Conservation (phyloP, 2,113 vertebrate species). For the Corythornis cristatus region DNA sequence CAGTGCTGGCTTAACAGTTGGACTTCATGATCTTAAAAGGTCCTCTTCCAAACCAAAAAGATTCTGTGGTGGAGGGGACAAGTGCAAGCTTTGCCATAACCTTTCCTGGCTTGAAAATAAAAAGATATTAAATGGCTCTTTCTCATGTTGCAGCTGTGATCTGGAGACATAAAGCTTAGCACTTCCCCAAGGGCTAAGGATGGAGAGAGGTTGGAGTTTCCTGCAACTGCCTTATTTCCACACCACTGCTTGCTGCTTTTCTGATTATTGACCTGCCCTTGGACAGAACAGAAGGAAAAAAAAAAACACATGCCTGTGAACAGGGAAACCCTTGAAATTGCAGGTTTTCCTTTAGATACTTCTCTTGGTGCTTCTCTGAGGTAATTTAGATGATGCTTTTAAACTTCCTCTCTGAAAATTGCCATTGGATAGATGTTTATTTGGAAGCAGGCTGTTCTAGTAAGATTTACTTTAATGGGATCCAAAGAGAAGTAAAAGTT, state of each 20-base stretch:
- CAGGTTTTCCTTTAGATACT: background rate
- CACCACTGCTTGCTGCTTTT: background rate
- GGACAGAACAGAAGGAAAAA: background rate
- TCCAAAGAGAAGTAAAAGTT: background rate
- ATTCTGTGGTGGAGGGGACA: background rate
- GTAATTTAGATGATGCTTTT: background rate
- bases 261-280: background rate
- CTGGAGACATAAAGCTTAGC: background rate
- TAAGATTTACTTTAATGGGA: background rate
- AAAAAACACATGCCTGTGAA: background rate
- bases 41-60: too few relatives aligned
- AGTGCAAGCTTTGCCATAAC: background rate
- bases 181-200: background rate
- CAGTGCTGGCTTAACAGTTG: too few relatives aligned
- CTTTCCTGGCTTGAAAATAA: background rate
- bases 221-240: background rate
- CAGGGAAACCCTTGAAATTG: background rate
- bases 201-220: background rate
- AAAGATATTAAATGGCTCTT: background rate
- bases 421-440: background rate
- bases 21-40: too few relatives aligned
- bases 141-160: accelerated
- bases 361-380: background rate
- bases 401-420: background rate
- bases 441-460: background rate